A percentile compares a stretch with the other conserved stretches of the same genome.
Conservation (phyloP, 2,113 vertebrate genomes). For the Protomyctophum bolini region DNA sequence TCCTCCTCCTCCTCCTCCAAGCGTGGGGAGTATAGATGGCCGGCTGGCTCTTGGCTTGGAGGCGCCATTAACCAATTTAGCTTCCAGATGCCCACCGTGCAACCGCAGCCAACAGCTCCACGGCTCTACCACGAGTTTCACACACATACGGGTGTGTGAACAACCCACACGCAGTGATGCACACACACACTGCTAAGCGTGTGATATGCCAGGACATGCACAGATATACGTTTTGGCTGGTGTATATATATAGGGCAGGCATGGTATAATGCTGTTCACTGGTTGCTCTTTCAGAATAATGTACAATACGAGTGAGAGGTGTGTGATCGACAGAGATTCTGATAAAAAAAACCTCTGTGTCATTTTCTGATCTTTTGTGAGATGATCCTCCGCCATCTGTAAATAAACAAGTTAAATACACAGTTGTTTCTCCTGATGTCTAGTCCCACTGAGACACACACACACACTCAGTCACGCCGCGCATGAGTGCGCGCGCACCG, state of each 20-base stretch:
- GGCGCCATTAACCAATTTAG: constrained; percentile 79
- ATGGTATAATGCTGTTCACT: constrained; percentile 26
- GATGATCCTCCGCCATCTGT: constrained; percentile 76
- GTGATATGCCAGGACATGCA: constrained; percentile 12
- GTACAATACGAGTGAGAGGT: neutral
- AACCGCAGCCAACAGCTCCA: constrained; percentile 68
- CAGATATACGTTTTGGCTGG: constrained; percentile 49
- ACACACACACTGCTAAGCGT: constrained; percentile 34
- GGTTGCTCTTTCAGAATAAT: neutral
- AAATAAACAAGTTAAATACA: constrained; percentile 80
- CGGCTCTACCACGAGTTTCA: constrained; percentile 60
- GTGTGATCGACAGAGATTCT: constrained; percentile 67
- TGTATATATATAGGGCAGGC: constrained; percentile 12
- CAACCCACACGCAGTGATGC: constrained; percentile 28
- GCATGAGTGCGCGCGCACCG: neutral
- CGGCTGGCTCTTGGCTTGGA: constrained; percentile 73
- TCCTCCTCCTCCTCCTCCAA: constrained; percentile 41
- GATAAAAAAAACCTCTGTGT: constrained; percentile 51
- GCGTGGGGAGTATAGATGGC: constrained; percentile 55
- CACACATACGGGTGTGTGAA: constrained; percentile 58
- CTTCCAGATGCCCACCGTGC: constrained; percentile 77
- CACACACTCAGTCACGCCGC: constrained; percentile 6
- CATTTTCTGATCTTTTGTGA: constrained; percentile 62
- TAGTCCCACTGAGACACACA: constrained; percentile 65
- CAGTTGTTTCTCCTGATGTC: constrained; percentile 79